Base-by-base conservation (phyloP, 2,888 invertebrate genomes). In the Endotricha flammealis region DNA sequence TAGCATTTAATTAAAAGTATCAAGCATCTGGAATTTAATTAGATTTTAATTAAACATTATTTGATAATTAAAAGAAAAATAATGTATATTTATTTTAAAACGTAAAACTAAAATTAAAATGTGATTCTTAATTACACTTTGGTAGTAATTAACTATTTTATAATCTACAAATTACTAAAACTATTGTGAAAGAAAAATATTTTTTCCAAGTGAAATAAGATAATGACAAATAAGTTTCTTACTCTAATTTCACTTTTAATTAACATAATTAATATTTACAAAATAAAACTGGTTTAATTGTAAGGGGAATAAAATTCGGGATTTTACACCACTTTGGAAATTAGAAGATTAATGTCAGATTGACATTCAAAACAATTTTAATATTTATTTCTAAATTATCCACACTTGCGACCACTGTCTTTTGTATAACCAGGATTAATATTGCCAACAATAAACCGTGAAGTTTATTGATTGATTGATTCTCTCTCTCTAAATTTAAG, bases 71-170 rank as follows among this genome's bases (percentile, higher is more conserved):
- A 31, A 37, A 34, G 12, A 2, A 29, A 29, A 28, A 38, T n/a
- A n/a, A n/a, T n/a, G n/a, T n/a, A n/a, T n/a, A n/a, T n/a, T n/a
- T n/a, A n/a, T n/a, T n/a, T n/a, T n/a, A n/a, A n/a, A 38, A 57
- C 47, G 39, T 58, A 53, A 44, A 43, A 41, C 39, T 44, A 53
- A 54, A 50, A 44, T 49, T 57, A 64, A 77, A 64, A 67, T 67
- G 67, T 74, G 73, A 76, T 73, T 62, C 81, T 72, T 80, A 83
- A 75, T 75, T 82, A 85, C 78, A 82, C 85, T 85, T 85, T 85
- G 85, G 85, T 85, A 81, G 81, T 82, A 77, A 73, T 75, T 69
- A 83, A 82, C 48, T 57, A 65, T 72, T 71, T 69, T 65, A 64
- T 66, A 63, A 66, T 61, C 60, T 75, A 20, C n/a, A 20, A n/a